Evolutionary conservation across 2,797 vertebrate species (phyloP).

Genomic region (Alauda arvensis): DNA sequence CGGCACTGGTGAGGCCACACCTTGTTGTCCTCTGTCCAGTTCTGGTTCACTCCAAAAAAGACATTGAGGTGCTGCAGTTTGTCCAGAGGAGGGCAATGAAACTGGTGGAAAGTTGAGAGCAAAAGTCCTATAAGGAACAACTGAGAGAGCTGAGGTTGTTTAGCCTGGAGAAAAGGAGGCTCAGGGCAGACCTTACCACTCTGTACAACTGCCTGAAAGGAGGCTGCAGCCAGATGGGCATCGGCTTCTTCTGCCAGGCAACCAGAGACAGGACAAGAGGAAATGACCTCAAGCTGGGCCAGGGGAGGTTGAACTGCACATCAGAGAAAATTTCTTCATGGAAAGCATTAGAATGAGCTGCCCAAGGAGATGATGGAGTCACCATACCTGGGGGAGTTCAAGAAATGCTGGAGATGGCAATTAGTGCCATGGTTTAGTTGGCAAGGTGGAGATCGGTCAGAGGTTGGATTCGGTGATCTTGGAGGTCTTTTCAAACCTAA

Average conservation of each 20-base stretch:
- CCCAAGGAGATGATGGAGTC: background rate
- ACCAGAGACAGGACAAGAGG: background rate
- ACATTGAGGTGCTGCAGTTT: background rate
- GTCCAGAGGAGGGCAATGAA: background rate
- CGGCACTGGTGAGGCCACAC: background rate
- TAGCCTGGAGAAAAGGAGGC: background rate
- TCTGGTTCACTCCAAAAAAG: background rate
- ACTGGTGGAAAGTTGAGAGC: background rate
- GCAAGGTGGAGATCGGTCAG: background rate
- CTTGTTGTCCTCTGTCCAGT: background rate
- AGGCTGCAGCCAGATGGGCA: background rate
- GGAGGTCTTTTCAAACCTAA: background rate
- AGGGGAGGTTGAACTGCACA: background rate
- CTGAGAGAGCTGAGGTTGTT: background rate
- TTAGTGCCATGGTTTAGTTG: background rate
- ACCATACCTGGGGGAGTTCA: background rate
- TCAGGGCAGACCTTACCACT: background rate
- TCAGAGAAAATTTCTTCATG: background rate
- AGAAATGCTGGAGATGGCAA: background rate
- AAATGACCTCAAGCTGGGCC: background rate
- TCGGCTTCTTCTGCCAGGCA: fast-evolving
- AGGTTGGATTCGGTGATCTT: background rate
- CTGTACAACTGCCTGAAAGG: background rate
- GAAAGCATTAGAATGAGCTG: background rate
- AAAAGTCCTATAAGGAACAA: background rate